Conservation (phyloP, 2,888 invertebrate species). For the Epinotia brunnichana region DNA sequence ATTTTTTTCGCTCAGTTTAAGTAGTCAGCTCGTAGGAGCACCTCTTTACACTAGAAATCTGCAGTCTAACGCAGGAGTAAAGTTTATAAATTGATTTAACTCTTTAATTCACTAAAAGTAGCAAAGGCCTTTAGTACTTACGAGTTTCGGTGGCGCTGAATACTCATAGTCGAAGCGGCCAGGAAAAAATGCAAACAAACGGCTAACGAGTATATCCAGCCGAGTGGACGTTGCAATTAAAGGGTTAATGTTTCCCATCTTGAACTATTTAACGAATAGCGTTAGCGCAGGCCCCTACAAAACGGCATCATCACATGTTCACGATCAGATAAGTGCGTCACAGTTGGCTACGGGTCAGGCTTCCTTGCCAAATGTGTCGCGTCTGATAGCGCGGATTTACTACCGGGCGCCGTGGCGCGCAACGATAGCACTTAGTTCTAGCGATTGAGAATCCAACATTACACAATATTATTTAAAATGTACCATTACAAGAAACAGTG, state of each 20-base stretch:
- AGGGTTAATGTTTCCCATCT: not conserved
- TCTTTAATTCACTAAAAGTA: no score
- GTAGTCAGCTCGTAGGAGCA: no score
- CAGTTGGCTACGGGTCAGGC: slow-evolving; percentile 72
- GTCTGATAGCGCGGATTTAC: slow-evolving; percentile 63
- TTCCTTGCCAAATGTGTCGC: slow-evolving; percentile 80
- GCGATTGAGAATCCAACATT: slow-evolving; percentile 14
- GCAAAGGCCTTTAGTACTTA: no score
- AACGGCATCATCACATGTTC: slow-evolving; percentile 35
- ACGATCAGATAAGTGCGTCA: slow-evolving; percentile 59
- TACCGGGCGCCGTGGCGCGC: slow-evolving; percentile 47
- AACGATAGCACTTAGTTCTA: slow-evolving; percentile 29
- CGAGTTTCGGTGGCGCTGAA: no score
- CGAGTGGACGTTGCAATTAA: no score
- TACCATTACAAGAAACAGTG: slow-evolving; percentile 1
- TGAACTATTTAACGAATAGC: not conserved
- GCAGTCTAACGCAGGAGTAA: no score
- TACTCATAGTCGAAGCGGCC: no score
- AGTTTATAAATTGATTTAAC: no score
- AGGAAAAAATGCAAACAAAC: no score
- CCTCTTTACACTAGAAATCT: no score
- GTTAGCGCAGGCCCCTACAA: not conserved
- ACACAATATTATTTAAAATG: not conserved
- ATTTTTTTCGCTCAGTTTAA: no score
- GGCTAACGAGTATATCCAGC: no score